phyloP scores from a whole-genome alignment of 2,113 vertebrate species.

The Albula goreensis region DNA sequence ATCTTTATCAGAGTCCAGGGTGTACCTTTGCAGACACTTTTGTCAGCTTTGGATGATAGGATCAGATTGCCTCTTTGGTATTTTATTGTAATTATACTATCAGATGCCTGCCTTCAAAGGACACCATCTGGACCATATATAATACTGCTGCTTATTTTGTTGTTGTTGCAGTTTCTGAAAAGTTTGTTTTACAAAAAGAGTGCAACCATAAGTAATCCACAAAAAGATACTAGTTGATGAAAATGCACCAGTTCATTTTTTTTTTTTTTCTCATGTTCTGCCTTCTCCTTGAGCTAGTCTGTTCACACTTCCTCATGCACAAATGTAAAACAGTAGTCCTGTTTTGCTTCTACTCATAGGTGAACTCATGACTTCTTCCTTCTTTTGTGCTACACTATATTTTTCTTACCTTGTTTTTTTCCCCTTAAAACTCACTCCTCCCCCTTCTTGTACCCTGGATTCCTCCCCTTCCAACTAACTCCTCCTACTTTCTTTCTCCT shows the following conservation, averaged over 20 bases:
- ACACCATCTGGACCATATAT: not conserved
- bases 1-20: not conserved
- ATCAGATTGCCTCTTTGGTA: not conserved
- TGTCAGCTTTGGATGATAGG: not conserved
- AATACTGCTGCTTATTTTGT: no score
- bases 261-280: not conserved
- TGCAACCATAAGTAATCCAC: not conserved
- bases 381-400: constrained; percentile 68
- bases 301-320: constrained; percentile 2
- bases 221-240: not conserved
- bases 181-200: not conserved
- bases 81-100: not conserved
- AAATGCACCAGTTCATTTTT: not conserved
- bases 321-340: constrained; percentile 18
- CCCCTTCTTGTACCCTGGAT: constrained; percentile 42
- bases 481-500: constrained; percentile 57
- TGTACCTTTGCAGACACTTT: not conserved
- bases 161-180: not conserved
- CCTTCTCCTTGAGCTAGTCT: constrained; percentile 10
- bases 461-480: constrained; percentile 29
- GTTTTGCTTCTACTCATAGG: constrained; percentile 61
- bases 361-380: constrained; percentile 67
- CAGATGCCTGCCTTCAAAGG: not conserved
- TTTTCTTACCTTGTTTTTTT: constrained; percentile 49
- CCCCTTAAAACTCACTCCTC: constrained; percentile 40